phyloP scores from a whole-genome alignment of 2,113 vertebrate species.

The Campylomormyrus numenius region DNA sequence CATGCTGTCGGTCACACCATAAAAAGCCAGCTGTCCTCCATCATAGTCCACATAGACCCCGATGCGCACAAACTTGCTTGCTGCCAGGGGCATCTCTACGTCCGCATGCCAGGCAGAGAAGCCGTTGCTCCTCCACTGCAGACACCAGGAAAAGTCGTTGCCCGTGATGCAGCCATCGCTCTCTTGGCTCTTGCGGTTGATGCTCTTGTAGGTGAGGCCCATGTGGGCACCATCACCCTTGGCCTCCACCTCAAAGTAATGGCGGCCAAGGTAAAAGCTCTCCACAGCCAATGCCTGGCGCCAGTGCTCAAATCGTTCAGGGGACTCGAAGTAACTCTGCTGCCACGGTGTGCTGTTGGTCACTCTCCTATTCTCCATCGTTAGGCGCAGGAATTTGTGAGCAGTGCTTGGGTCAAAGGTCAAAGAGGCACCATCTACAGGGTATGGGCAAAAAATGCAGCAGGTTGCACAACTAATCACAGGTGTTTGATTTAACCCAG shows the following conservation, averaged over 20 bases:
- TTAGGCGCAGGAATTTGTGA: constrained; percentile 66
- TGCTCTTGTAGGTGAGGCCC: constrained; percentile 60
- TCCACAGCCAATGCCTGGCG: constrained; percentile 62
- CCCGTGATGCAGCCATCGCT: constrained; percentile 58
- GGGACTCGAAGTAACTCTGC: constrained; percentile 58
- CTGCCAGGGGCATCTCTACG: constrained; percentile 49
- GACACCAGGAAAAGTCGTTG: constrained; percentile 68
- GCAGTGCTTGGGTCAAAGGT: constrained; percentile 54
- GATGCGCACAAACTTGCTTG: constrained; percentile 42
- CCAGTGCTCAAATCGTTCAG: constrained; percentile 59
- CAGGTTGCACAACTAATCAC: background rate
- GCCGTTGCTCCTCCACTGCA: constrained; percentile 54
- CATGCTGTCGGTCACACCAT: constrained; percentile 46
- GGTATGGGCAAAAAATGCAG: background rate
- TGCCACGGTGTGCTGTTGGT: constrained; percentile 68
- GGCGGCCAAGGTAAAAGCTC: constrained; percentile 63
- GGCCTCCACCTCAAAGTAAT: constrained; percentile 63
- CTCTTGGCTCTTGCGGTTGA: constrained; percentile 55
- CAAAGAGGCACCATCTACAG: constrained; percentile 53
- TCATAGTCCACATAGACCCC: constrained; percentile 61
- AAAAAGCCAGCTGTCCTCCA: constrained; percentile 57
- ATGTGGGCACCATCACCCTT: constrained; percentile 53
- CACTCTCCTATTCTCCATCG: constrained; percentile 57
- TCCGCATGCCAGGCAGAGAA: constrained; percentile 64
- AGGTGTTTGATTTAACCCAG: background rate